Conservation (phyloP, 2,113 vertebrate species). For the Aleadryas rufinucha region DNA sequence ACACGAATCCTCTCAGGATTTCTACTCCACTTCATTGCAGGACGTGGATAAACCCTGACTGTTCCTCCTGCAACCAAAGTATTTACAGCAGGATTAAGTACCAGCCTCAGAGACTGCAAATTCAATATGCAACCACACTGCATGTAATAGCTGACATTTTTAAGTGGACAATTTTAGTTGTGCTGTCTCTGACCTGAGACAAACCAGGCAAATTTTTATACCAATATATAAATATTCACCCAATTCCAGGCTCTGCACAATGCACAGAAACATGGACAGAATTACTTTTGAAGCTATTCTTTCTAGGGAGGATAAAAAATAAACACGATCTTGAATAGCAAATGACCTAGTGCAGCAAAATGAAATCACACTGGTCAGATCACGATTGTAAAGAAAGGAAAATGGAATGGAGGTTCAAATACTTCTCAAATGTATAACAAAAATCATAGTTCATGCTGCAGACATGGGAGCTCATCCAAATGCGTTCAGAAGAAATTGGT, state of each 20-base stretch:
- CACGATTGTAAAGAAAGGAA: background rate
- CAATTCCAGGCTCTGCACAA: background rate
- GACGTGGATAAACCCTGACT: background rate
- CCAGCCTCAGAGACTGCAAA: background rate
- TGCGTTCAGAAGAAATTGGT: background rate
- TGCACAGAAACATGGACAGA: background rate
- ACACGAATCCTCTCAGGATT: background rate
- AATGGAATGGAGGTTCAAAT: conserved; percentile 36
- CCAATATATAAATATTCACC: background rate
- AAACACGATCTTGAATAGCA: background rate
- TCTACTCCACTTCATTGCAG: background rate
- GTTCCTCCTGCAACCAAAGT: background rate
- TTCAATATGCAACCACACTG: background rate
- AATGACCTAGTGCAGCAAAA: conserved; percentile 48
- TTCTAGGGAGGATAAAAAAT: background rate
- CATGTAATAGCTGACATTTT: background rate
- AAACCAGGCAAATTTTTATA: background rate
- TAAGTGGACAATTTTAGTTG: rapidly evolving
- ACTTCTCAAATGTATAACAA: conserved; percentile 17
- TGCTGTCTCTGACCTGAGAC: background rate
- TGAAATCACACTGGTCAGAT: conserved; percentile 33
- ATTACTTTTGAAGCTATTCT: background rate
- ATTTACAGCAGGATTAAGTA: background rate
- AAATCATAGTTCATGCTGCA: conserved; percentile 47
- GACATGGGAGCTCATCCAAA: conserved; percentile 46